Base-by-base conservation (phyloP, 1,140 invertebrate species). In the Adoxophyes honmai region DNA sequence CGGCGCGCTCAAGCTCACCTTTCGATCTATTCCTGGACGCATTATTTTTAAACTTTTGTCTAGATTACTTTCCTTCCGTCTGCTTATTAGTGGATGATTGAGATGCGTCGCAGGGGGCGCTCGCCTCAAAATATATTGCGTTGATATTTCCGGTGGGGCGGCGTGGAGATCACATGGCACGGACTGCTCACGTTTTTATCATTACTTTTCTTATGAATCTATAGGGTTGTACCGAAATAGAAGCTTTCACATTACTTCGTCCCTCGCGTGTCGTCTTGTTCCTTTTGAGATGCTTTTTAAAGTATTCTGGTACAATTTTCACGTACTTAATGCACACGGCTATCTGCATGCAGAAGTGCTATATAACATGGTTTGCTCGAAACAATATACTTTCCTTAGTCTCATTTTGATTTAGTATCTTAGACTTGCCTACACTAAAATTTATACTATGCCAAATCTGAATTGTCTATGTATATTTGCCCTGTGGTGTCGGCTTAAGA, bases 1-100 rank as follows among this genome's bases (percentile, higher is more conserved):
- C 81, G 77, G 66, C 75, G 75, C 79, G 71, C 75, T 74, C 61
- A 79, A 81, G 78, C 82, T 83, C 82, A 86, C 82, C 82, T 86
- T 84, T 86, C 79, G 72, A 74, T 85, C 82, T 87, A 85, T 85
- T 87, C 70, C 66, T 77, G 77, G 73, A 71, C 34, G 65, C 51
- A 59, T 83, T 86, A 86, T 83, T 84, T 81, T 81, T 88, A 86
- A 84, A 88, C 81, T 81, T 86, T 84, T 84, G 79, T 86, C 79
- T 86, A 81, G 76, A 84, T 84, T 78, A 80, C 84, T 84, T 86
- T 81, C 79, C 82, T 84, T 84, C 81, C 81, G 78, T 75, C 75
- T 80, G 73, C 81, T 85, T 84, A 85, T 87, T 85, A 84, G 80
- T 78, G 77, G 77, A 82, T 86, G 83, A 86, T 85, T 83, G 77